Evolutionary conservation across 1,140 invertebrate genomes (phyloP).

Genomic region (Alviniconcha marisindica): DNA sequence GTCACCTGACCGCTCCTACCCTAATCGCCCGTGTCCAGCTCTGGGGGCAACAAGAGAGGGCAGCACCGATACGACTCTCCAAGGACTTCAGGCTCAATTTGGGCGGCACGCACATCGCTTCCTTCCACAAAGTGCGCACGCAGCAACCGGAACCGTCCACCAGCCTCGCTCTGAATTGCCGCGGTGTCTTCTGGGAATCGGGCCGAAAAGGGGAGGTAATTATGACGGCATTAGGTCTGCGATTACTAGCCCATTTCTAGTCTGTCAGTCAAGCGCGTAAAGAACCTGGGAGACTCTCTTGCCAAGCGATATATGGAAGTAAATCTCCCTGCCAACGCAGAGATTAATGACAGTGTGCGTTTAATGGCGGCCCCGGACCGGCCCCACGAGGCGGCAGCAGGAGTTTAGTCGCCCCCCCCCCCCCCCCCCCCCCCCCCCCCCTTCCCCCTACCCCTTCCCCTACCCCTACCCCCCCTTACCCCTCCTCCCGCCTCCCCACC

Average conservation of each 20-base stretch:
- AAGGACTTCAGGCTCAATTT: conserved; percentile 25
- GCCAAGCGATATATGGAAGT: conserved; percentile 20
- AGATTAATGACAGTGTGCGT: conserved; percentile 21
- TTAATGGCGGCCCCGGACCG: neutral
- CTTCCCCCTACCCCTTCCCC: no score
- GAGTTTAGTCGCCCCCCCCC: neutral
- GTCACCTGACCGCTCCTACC: conserved; percentile 2
- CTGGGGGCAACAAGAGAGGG: neutral
- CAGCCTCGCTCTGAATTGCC: conserved; percentile 31
- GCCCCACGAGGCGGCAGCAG: neutral
- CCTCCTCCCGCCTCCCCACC: no score
- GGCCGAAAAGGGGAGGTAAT: conserved; percentile 27
- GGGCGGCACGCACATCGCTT: conserved; percentile 14
- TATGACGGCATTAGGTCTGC: conserved; percentile 30
- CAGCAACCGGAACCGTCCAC: conserved; percentile 33
- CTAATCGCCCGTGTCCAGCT: conserved; percentile 28
- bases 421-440: neutral
- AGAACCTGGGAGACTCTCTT: neutral
- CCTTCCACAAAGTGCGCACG: conserved; percentile 5
- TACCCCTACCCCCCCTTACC: no score
- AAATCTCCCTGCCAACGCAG: neutral
- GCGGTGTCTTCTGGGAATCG: conserved; percentile 23
- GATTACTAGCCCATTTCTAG: conserved; percentile 28
- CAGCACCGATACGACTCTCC: neutral
- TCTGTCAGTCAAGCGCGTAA: conserved; percentile 24